Conservation (phyloP, 2,888 invertebrate species). For the Glyphotaelius pellucidus region DNA sequence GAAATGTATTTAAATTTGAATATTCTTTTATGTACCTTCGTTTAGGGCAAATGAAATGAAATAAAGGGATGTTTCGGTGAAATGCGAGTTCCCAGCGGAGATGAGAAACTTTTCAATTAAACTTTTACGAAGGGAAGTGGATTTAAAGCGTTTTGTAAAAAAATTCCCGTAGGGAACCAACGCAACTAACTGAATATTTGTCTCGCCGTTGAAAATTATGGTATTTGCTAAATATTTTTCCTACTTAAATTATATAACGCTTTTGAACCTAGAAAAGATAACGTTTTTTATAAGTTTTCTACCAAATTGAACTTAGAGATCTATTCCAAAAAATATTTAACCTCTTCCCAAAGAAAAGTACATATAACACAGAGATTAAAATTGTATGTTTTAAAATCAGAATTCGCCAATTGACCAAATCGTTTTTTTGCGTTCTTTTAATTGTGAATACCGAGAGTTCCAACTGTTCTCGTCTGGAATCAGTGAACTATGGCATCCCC, state of each 20-base stretch:
- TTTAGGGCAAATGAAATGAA: background rate
- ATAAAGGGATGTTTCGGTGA: constrained; percentile 2
- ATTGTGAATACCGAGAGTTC: no score
- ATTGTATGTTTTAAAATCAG: no score
- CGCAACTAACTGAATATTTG: background rate
- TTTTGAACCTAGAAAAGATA: background rate
- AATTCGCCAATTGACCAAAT: no score
- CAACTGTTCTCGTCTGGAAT: no score
- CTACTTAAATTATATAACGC: background rate
- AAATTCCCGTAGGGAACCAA: background rate
- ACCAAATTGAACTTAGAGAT: background rate
- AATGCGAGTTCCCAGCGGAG: constrained; percentile 16
- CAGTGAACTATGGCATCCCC: no score
- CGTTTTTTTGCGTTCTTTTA: no score
- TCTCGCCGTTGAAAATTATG: background rate
- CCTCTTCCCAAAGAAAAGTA: no score
- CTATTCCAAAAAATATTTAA: no score
- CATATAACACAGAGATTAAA: no score
- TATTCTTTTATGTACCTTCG: background rate
- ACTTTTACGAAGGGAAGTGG: constrained; percentile 49
- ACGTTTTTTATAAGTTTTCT: background rate
- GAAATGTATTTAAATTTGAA: background rate
- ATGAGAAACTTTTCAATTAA: constrained; percentile 64
- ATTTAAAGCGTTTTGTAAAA: background rate
- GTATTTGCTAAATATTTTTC: background rate